phyloP scores from a whole-genome alignment of 2,113 vertebrate species.

The Sapajus apella region DNA sequence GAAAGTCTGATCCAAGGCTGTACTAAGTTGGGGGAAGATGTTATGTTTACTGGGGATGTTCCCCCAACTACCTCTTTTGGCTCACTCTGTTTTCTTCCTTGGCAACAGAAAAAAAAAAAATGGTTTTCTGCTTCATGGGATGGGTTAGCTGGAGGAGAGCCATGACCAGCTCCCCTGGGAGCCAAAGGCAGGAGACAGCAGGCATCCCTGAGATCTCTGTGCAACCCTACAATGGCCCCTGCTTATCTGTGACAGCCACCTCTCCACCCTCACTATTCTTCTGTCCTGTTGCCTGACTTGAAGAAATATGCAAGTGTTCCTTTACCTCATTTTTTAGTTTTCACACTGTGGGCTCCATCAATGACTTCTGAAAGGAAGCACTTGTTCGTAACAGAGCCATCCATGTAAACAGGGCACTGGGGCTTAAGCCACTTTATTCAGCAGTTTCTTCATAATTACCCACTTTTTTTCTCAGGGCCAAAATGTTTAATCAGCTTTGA shows the following conservation, averaged over 20 bases:
- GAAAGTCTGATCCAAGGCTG: not conserved
- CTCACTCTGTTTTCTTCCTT: not conserved
- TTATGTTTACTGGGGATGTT: not conserved
- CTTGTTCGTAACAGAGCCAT: not conserved
- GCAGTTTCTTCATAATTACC: constrained; percentile 46
- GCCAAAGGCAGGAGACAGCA: not conserved
- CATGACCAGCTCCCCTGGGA: not conserved
- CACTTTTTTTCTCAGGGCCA: constrained; percentile 17
- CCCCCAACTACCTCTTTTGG: not conserved
- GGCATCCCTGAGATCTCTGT: not conserved
- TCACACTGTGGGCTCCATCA: not conserved
- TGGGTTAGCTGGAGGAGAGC: not conserved
- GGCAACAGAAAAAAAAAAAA: not conserved
- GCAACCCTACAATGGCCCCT: accelerated
- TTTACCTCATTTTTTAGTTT: not conserved
- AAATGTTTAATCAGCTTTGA: constrained; percentile 45
- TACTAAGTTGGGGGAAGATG: not conserved
- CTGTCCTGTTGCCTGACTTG: not conserved
- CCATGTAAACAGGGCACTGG: not conserved
- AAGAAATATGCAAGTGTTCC: not conserved
- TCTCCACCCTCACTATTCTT: not conserved
- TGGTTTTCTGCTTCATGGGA: not conserved
- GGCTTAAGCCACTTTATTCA: not conserved
- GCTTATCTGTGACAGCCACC: accelerated
- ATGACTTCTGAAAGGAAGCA: not conserved